Base-by-base conservation (phyloP, 2,113 vertebrate genomes). In the Rhynchomys soricoides region DNA sequence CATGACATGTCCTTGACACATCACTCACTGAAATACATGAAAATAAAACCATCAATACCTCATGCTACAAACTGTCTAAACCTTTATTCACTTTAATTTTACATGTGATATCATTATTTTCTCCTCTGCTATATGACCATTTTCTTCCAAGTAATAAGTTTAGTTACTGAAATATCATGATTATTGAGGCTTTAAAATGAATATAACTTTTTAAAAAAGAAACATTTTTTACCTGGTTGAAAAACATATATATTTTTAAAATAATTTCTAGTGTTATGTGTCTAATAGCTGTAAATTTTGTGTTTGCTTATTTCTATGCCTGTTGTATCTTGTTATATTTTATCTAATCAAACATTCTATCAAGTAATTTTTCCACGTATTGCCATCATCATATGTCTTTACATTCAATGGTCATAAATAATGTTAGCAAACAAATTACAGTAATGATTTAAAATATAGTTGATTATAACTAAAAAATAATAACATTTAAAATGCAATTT, bases 51-150 rank as follows among this genome's bases (percentile, higher is more conserved):
- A 91, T 94, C 91, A 81, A 37, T 86, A 93, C 50, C 16, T 91
- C 78, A 75, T 21, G n/a, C 21, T 55, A 15, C 4, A 66, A 82
- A 89, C 50, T 95, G 83, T 93, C 86, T 70, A 82, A 92, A 92
- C 21, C 68, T 64, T 82, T 48, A 43, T 29, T 73, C 59, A 73
- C 40, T 96, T 24, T 66, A 57, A 78, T 83, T 96, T 91, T 90
- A 81, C 31, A 70, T 57, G 52, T 95, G 93, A 91, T 83, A 83
- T 89, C 50, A 93, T 86, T 95, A 48, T 66, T 86, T 94, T 95
- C 45, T 96, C 21, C 45, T 73, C n/a, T 75, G 34, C 24, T 94
- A 17, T 74, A 48, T 81, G 31, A 62, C 73, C 81, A 86, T 82
- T 94, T 34, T 29, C 48, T 94, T 82, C 50, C 57, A 48, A 7